These are phyloP conservation scores for Jaculus jaculus DNA, from an alignment of 2,113 vertebrate species.

Conservation along the genomic window DNA sequence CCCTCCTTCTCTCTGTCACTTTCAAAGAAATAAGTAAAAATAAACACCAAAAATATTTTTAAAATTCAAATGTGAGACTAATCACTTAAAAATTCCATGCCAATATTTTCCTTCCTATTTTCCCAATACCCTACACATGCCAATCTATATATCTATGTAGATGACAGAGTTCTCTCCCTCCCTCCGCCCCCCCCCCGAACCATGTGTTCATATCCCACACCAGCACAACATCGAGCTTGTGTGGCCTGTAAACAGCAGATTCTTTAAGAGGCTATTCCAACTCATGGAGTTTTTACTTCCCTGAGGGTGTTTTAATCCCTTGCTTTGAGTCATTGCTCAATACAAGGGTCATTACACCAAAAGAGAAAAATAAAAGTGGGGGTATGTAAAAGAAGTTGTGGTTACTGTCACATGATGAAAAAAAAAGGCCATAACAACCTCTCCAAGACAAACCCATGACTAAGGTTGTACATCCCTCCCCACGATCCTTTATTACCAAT, in stretches of 20 bases:
- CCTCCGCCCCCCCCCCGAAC: not conserved
- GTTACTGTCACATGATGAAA: not conserved
- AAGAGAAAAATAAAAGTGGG: not conserved
- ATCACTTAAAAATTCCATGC: not conserved
- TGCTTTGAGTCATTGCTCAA: not conserved
- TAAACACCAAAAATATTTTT: too few relatives aligned
- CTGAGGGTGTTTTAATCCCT: not conserved
- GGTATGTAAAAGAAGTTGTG: not conserved
- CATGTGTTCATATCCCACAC: not conserved
- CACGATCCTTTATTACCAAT: not conserved
- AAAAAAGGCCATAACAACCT: not conserved
- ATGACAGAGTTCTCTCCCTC: not conserved
- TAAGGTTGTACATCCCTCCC: not conserved
- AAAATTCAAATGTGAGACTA: not conserved
- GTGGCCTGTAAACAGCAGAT: not conserved
- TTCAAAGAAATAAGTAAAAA: too few relatives aligned
- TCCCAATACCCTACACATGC: not conserved
- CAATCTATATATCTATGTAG: not conserved
- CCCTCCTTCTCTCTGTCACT: not conserved
- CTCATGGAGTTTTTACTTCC: not conserved
- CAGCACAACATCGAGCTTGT: not conserved
- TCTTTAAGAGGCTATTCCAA: not conserved
- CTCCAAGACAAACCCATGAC: not conserved
- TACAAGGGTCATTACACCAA: not conserved
- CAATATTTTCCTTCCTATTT: not conserved